Percentiles rank a stretch among this genome's conserved stretches.
These are phyloP conservation scores for Drosophila mimica DNA, from an alignment of 2,888 invertebrate genomes.

Conservation along the genomic window DNA sequence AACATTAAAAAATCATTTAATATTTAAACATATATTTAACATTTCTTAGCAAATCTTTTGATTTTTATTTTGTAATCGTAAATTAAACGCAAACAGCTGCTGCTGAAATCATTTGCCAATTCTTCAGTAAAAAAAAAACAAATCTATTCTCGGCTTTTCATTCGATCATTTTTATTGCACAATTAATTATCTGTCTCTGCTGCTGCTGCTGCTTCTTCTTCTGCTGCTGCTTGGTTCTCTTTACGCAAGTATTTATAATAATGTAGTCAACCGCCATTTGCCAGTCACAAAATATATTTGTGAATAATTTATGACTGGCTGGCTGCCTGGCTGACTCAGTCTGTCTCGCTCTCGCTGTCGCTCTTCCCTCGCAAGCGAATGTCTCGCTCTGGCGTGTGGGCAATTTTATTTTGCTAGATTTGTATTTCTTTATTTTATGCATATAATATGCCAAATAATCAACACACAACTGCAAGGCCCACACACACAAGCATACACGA, in stretches of 20 bases:
- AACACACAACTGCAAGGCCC: constrained; percentile 38
- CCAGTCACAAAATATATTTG: constrained; percentile 63
- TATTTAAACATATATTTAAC: neutral
- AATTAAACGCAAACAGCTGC: neutral
- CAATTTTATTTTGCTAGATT: constrained; percentile 46
- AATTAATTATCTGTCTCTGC: constrained; percentile 10
- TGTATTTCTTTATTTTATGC: constrained; percentile 66
- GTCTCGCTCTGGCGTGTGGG: constrained; percentile 47
- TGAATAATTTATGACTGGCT: constrained; percentile 79
- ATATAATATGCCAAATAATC: constrained; percentile 72
- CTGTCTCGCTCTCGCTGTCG: constrained; percentile 11
- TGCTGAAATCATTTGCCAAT: neutral
- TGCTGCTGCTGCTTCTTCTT: neutral
- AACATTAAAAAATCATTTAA: neutral
- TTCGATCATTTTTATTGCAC: constrained; percentile 2
- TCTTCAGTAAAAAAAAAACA: neutral
- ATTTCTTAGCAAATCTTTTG: neutral
- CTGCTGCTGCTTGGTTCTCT: neutral
- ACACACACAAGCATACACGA: constrained; percentile 17
- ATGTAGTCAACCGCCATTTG: constrained; percentile 65
- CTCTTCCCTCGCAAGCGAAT: constrained; percentile 3
- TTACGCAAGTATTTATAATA: constrained; percentile 29
- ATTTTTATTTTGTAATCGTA: neutral
- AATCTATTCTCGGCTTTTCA: constrained; percentile 11
- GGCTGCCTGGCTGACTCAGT: constrained; percentile 34